Evolutionary conservation across 2,888 invertebrate species (phyloP).

Genomic region (Abrostola triplasia): DNA sequence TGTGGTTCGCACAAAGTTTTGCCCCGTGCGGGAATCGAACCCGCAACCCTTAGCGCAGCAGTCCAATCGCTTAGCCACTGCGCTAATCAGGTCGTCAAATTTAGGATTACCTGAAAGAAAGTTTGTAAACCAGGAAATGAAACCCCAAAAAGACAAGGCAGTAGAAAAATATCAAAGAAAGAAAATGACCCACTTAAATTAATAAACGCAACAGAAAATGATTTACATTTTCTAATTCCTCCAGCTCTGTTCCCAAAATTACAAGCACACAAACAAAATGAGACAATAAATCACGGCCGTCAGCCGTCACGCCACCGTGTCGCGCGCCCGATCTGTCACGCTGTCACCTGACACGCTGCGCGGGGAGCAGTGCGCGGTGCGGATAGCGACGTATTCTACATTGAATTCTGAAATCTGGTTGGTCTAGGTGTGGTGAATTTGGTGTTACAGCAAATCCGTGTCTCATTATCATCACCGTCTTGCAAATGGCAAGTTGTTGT

Average conservation of each 20-base stretch:
- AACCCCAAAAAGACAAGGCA: neutral
- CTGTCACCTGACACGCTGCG: conserved; percentile 51
- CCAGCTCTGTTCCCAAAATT: conserved; percentile 25
- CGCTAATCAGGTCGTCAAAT: no score
- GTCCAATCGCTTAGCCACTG: no score
- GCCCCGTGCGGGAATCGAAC: no score
- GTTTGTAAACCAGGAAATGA: neutral
- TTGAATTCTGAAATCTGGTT: conserved; percentile 37
- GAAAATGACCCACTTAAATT: neutral
- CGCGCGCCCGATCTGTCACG: conserved; percentile 54
- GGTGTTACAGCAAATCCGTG: neutral
- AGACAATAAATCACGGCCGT: conserved; percentile 53
- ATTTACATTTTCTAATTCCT: conserved; percentile 3
- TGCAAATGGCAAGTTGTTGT: no score
- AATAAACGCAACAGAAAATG: neutral
- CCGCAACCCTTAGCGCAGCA: no score
- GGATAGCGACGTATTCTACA: conserved; percentile 30
- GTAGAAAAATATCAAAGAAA: neutral
- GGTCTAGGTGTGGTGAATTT: neutral
- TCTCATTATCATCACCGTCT: neutral
- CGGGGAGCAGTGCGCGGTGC: neutral
- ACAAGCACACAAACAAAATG: conserved; percentile 39
- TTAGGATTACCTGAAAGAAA: no score
- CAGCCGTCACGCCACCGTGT: conserved; percentile 47
- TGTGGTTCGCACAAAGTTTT: no score